These are phyloP conservation scores for Notocelia uddmanniana DNA, from an alignment of 2,888 invertebrate genomes.

Conservation along the genomic window DNA sequence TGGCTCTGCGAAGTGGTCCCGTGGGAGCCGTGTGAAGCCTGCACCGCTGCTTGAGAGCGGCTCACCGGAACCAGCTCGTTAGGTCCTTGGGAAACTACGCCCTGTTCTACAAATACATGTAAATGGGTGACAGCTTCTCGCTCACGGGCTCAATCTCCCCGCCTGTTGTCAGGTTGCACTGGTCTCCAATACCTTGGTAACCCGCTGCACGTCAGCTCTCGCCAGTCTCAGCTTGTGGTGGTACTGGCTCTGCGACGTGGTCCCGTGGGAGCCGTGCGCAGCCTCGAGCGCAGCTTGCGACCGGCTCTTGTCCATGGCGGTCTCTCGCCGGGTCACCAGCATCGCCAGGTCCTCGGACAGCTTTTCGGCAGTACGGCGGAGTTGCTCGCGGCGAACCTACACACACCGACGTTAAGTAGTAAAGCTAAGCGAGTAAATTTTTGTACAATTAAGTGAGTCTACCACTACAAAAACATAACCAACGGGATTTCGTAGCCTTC, in stretches of 20 bases:
- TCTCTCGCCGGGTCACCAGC: conserved; percentile 77
- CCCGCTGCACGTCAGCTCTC: conserved; percentile 71
- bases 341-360: conserved; percentile 76
- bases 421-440: too few relatives aligned
- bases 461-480: too few relatives aligned
- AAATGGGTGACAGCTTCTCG: too few relatives aligned
- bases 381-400: conserved; percentile 78
- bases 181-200: conserved; percentile 67
- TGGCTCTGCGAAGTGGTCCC: conserved; percentile 66
- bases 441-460: too few relatives aligned
- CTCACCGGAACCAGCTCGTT: too few relatives aligned
- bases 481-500: too few relatives aligned
- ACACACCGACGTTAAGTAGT: too few relatives aligned
- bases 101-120: too few relatives aligned
- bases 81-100: too few relatives aligned
- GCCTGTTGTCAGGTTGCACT: not conserved
- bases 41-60: conserved; percentile 72
- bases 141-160: not conserved
- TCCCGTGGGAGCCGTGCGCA: conserved; percentile 60
- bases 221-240: conserved; percentile 77
- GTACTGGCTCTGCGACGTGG: conserved; percentile 71
- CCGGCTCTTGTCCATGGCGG: conserved; percentile 72
- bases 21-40: conserved; percentile 64
- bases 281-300: conserved; percentile 75
- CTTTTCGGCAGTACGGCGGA: conserved; percentile 76